Base-by-base conservation (phyloP, 2,113 vertebrate species). In the Bos javanicus region DNA sequence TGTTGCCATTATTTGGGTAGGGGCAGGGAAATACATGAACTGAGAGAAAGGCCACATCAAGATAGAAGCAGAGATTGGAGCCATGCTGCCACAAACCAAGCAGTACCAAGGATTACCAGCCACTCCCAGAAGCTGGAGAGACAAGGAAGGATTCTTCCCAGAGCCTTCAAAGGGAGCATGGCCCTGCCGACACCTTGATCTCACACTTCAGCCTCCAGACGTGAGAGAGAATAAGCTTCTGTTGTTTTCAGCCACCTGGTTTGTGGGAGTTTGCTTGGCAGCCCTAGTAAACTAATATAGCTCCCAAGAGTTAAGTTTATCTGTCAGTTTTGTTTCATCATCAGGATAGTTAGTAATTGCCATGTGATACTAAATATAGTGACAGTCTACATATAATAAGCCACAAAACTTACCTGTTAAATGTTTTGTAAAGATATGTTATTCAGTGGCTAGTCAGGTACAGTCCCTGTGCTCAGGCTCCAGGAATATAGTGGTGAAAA, bases 221-320 rank as follows among this genome's bases (percentile, higher is more conserved):
- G 25, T 67, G 5, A 30, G 43, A 93, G 81, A 56, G 56, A 91
- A 52, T 12, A 25, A 23, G 8, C 30, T 85, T 85, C 16, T 91
- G 12, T 82, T 88, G 25, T 62, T 96, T 96, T 59, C 89, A 93
- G 56, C 54, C n/a, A 64, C 15, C 25, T 86, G 6, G 60, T 89
- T 36, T 95, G 39, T 94, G 80, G 56, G 54, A 39, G 56, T 67
- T 43, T 80, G 25, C 76, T 57, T 0, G 4, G 19, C 90, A 52
- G 36, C n/a, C n/a, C 33, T 83, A 28, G 80, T 71, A 92, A 89
- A 48, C 33, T 43, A 39, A 83, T 0, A 2, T 21, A 92, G 95
- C 91, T 80, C 82, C 67, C 33, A 28, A 33, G 33, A 6, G 11
- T 96, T 89, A 97, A 91, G 57, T 78, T 91, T 87, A 90, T 93